A percentile compares a stretch with the other conserved stretches of the same genome.
These are phyloP conservation scores for Crenichthys baileyi DNA, from an alignment of 2,797 vertebrate genomes.

Conservation along the genomic window DNA sequence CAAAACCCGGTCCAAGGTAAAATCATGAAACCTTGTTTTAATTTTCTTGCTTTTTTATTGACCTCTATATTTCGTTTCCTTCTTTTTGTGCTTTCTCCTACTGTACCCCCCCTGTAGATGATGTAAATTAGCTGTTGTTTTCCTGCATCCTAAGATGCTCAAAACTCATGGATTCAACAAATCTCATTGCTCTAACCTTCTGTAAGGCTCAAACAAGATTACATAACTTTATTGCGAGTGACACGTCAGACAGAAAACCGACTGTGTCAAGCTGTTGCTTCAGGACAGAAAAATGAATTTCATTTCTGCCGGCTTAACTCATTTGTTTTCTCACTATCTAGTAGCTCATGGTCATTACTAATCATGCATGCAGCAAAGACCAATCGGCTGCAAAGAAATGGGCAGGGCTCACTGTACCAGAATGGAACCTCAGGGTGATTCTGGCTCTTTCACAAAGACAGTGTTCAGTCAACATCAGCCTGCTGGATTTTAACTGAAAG, in stretches of 20 bases:
- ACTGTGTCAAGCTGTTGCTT: slow-evolving; percentile 50
- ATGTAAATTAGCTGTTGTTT: slow-evolving; percentile 8
- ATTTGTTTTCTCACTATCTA: slow-evolving; percentile 43
- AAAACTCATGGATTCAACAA: neutral
- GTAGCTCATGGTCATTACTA: slow-evolving; percentile 49
- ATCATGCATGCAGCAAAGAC: slow-evolving; percentile 58
- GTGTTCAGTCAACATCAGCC: slow-evolving; percentile 25
- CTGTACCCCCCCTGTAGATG: neutral
- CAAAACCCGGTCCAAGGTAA: slow-evolving; percentile 93
- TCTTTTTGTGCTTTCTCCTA: neutral
- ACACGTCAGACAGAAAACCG: slow-evolving; percentile 22
- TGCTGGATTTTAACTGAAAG: slow-evolving; percentile 39
- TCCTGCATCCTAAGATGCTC: neutral
- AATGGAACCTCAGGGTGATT: slow-evolving; percentile 46
- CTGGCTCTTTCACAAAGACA: slow-evolving; percentile 36
- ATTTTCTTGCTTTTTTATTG: neutral
- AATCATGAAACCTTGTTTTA: neutral
- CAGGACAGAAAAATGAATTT: slow-evolving; percentile 47
- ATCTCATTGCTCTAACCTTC: slow-evolving; percentile 12
- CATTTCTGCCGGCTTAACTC: slow-evolving; percentile 32
- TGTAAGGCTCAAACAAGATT: slow-evolving; percentile 18
- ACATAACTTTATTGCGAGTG: slow-evolving; percentile 26
- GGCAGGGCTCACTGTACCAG: slow-evolving; percentile 37
- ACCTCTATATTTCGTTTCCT: neutral
- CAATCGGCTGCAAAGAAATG: slow-evolving; percentile 44